Percentiles rank a stretch among this genome's conserved stretches.
Evolutionary conservation across 2,888 invertebrate species (phyloP).

Genomic region (Linnaemya vulpina): DNA sequence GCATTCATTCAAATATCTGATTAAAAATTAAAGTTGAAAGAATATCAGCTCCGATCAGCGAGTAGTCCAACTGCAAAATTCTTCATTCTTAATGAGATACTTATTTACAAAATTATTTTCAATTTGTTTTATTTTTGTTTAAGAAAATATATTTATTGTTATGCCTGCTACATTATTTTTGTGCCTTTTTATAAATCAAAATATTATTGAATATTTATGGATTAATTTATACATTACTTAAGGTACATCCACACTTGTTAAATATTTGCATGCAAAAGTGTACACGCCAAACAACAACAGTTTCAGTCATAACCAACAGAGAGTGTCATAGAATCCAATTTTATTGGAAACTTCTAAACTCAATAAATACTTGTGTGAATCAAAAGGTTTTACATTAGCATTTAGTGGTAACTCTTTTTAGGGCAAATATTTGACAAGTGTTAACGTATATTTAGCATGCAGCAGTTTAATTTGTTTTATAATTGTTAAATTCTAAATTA

Average conservation of each 20-base stretch:
- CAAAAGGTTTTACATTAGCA: no score
- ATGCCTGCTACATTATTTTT: conserved; percentile 36
- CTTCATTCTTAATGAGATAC: conserved; percentile 15
- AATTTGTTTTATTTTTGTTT: conserved; percentile 19
- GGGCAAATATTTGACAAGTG: no score
- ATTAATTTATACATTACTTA: conserved; percentile 35
- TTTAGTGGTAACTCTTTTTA: no score
- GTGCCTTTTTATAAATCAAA: conserved; percentile 47
- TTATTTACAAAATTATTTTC: conserved; percentile 56
- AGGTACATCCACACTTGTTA: no score
- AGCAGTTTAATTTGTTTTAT: conserved; percentile 12
- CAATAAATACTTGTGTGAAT: no score
- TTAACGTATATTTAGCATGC: no score
- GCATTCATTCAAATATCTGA: not conserved
- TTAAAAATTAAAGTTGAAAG: conserved; percentile 1
- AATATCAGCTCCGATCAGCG: conserved; percentile 5
- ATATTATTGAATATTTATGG: conserved; percentile 8
- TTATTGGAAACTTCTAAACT: no score
- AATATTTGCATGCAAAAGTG: no score
- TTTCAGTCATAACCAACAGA: no score
- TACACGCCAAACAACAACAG: no score
- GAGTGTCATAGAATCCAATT: no score
- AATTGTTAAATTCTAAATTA: conserved; percentile 41
- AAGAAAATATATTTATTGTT: conserved; percentile 55
- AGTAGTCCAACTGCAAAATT: conserved; percentile 40